Base-by-base conservation (phyloP, 2,113 vertebrate species). In the Rousettus leschenaultii region DNA sequence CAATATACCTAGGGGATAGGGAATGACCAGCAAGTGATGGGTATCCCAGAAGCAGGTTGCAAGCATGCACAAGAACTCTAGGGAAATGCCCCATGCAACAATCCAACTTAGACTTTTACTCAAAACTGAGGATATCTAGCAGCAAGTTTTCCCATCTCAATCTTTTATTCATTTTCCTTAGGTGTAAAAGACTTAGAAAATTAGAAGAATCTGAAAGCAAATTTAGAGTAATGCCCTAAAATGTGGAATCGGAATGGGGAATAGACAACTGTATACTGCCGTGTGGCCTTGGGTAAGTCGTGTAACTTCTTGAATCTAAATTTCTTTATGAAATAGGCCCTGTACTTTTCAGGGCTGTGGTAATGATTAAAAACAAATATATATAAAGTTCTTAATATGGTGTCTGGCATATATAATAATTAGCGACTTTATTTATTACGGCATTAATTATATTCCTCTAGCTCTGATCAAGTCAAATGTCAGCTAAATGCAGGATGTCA, bases 401-500 rank as follows among this genome's bases (percentile, higher is more conserved):
- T 30, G 28, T 15, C 21, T 43, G 35, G 30, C 22, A 92, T 86
- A 87, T 61, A 43, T 86, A 94, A 94, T 77, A 93, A 87, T 84
- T 33, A 96, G 26, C 93, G 28, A 80, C 51, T 78, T 10, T 11
- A 73, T 80, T 86, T 94, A 89, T 30, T 45, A 86, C 87, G 13
- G 5, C 14, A 61, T 79, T 43, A 86, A 45, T 74, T 79, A 84
- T 78, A 97, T 70, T 84, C 77, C 40, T 84, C 57, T 87, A 95
- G 45, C 63, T 70, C 55, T 78, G 55, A 94, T 19, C n/a, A 59
- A 95, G 86, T 89, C 38, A 90, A 92, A 93, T 70, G 66, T 96
- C 86, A 96, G 89, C 82, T 88, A 97, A 96, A 88, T 63, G 40
- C 22, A 93, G 55, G 68, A 94, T 61, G 30, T 48, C 21, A 77